Percentiles rank a stretch among this genome's conserved stretches.
Evolutionary conservation across 2,888 invertebrate genomes (phyloP).

Genomic region (Trichopria drosophilae): DNA sequence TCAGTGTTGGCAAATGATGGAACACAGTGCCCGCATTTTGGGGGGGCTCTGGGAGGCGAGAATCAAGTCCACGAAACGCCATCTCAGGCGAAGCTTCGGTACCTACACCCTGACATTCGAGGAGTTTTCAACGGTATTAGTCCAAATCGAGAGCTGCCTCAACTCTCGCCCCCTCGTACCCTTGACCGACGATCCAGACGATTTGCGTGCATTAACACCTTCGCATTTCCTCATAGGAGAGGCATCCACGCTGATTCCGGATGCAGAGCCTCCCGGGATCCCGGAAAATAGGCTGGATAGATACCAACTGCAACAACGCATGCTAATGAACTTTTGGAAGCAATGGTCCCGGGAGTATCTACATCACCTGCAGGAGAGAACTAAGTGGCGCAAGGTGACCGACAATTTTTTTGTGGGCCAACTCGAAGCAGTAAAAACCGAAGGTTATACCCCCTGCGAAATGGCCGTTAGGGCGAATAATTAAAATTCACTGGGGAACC

Average conservation of each 20-base stretch:
- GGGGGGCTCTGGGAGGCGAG: slow-evolving; percentile 36
- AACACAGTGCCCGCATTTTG: slow-evolving; percentile 46
- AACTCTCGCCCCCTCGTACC: no score
- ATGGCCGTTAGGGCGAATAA: slow-evolving; percentile 30
- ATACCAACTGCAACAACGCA: no score
- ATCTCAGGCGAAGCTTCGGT: no score
- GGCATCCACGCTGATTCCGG: no score
- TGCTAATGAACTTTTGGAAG: slow-evolving; percentile 18
- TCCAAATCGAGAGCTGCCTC: no score
- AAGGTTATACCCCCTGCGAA: slow-evolving; percentile 27
- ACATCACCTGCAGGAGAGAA: slow-evolving; percentile 25
- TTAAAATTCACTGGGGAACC: slow-evolving; percentile 20
- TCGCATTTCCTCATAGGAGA: no score
- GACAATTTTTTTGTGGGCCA: slow-evolving; percentile 24
- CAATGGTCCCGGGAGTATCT: slow-evolving; percentile 32
- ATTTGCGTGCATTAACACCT: no score
- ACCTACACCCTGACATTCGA: no score
- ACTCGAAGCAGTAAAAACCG: slow-evolving; percentile 27
- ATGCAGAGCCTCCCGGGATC: no score
- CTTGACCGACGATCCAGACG: no score
- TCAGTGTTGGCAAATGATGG: slow-evolving; percentile 18
- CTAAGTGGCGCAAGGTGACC: slow-evolving; percentile 20
- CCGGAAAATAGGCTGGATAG: no score
- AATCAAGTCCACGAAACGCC: not conserved
- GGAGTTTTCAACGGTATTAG: no score